phyloP scores from a whole-genome alignment of 2,888 invertebrate species.

The Eueremaeus valkanovi region DNA sequence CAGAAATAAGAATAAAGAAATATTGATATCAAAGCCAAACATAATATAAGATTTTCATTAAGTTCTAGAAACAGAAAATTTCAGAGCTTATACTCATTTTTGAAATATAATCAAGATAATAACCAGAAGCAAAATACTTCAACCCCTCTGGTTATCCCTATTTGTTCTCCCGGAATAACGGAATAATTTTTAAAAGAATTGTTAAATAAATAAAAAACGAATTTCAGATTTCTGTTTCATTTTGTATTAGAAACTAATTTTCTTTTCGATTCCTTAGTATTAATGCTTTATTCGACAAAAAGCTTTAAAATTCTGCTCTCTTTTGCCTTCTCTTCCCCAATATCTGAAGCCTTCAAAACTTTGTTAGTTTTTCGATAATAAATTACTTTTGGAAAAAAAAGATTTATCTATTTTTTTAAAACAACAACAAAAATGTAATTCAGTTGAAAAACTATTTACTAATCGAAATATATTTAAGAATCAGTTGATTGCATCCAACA shows the following conservation, averaged over 20 bases:
- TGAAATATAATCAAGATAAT: too few relatives aligned
- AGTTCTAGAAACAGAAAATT: too few relatives aligned
- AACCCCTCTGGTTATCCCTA: too few relatives aligned
- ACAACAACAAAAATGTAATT: neutral
- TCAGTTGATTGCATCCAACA: neutral
- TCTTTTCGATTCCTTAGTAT: neutral
- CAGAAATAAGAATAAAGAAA: too few relatives aligned
- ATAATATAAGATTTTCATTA: too few relatives aligned
- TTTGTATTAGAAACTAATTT: neutral
- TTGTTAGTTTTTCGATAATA: slow-evolving; percentile 20
- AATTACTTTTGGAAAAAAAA: slow-evolving; percentile 9
- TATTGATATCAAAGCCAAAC: neutral
- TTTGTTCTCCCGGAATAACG: too few relatives aligned
- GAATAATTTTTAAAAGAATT: too few relatives aligned
- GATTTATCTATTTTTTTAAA: slow-evolving; percentile 3
- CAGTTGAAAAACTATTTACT: neutral
- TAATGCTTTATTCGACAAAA: neutral
- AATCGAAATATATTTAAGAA: neutral
- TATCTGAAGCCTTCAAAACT: neutral
- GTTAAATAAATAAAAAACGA: too few relatives aligned
- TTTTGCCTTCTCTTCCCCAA: too few relatives aligned
- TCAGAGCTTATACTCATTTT: too few relatives aligned
- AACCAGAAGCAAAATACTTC: too few relatives aligned
- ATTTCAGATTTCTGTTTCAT: neutral
- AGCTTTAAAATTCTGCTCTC: neutral